Conservation (phyloP, 2,888 invertebrate genomes). For the Colletes collaris region DNA sequence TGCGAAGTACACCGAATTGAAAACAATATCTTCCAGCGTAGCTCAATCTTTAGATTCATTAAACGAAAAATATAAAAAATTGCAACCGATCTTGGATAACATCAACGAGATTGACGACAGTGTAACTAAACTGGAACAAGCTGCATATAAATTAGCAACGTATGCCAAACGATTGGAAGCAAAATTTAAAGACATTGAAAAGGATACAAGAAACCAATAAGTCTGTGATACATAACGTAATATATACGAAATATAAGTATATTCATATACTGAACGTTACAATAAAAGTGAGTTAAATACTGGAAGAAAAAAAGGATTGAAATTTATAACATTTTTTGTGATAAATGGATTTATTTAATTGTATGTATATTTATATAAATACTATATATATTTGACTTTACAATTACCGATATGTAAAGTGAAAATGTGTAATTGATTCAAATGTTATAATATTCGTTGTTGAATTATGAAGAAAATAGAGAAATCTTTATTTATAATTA, state of each 20-base stretch:
- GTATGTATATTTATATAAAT: background rate
- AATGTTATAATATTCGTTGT: slow-evolving; percentile 8
- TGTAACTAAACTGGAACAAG: slow-evolving; percentile 95
- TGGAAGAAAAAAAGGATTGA: too few relatives aligned
- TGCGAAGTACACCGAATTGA: slow-evolving; percentile 95
- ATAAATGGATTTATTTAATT: slow-evolving; percentile 1
- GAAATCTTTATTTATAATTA: slow-evolving; percentile 1
- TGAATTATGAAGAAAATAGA: background rate
- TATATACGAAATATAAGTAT: background rate
- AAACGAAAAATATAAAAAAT: slow-evolving; percentile 92
- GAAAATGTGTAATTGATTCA: slow-evolving; percentile 8
- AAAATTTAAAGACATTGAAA: slow-evolving; percentile 90
- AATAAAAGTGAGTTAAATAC: slow-evolving; percentile 3
- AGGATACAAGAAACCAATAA: slow-evolving; percentile 75
- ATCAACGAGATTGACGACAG: slow-evolving; percentile 97
- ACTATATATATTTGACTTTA: background rate
- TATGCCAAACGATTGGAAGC: slow-evolving; percentile 95
- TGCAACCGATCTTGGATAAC: slow-evolving; percentile 93
- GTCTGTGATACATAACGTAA: background rate
- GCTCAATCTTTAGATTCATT: slow-evolving; percentile 91
- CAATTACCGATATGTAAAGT: background rate
- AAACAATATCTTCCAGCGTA: slow-evolving; percentile 92
- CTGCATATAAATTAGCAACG: slow-evolving; percentile 96
- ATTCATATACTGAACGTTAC: background rate
- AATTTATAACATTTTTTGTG: background rate